These are phyloP conservation scores for Galeruca laticollis DNA, from an alignment of 2,888 invertebrate genomes.

Conservation along the genomic window DNA sequence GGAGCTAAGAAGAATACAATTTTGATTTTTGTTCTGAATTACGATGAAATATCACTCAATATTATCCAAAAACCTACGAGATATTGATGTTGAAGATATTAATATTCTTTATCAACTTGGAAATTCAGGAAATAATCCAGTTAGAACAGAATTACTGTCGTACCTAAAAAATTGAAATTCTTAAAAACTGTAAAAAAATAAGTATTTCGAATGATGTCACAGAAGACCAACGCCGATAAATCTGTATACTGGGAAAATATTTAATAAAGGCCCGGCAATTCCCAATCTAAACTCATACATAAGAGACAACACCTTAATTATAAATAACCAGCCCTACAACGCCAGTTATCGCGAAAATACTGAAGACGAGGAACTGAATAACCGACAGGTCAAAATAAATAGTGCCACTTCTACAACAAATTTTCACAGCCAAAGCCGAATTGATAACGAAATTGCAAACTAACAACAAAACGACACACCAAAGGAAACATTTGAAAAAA, in stretches of 20 bases:
- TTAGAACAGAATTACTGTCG: neutral
- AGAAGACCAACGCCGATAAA: neutral
- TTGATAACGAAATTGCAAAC: neutral
- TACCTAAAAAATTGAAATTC: constrained; percentile 1
- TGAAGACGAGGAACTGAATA: too few relatives aligned
- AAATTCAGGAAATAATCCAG: neutral
- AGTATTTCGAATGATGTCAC: neutral
- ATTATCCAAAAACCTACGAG: neutral
- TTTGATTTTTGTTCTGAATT: neutral
- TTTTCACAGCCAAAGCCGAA: neutral
- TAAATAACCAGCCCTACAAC: neutral
- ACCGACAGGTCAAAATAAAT: neutral
- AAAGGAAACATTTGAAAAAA: neutral
- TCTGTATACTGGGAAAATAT: neutral
- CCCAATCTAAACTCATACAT: too few relatives aligned
- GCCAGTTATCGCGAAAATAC: neutral
- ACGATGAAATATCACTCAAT: neutral
- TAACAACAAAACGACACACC: neutral
- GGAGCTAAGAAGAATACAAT: neutral
- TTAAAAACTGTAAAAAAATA: neutral
- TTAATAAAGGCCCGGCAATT: neutral
- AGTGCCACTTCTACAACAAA: neutral
- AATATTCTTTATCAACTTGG: neutral
- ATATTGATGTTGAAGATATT: constrained; percentile 1
- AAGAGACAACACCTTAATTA: neutral